Evolutionary conservation across 2,888 invertebrate species (phyloP), one percentile per base, ranked within the genome.

Genomic region (Cryptocephalus primarius): DNA sequence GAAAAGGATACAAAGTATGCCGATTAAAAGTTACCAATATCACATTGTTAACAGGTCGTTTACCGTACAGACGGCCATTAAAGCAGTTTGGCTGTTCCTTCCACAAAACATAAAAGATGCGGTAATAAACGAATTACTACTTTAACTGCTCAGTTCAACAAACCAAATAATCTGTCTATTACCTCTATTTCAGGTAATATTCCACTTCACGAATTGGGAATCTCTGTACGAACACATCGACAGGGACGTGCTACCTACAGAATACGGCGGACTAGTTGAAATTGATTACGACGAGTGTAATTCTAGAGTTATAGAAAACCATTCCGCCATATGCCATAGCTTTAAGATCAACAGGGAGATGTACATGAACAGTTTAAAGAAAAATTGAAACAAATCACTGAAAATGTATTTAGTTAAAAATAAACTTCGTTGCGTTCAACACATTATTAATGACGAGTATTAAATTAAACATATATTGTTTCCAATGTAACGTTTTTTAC

Each of bases 221-320:
- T 72, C 75, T 8, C 62, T 78, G 1, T 75, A 78, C 52, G 60
- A 70, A 45, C 69, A 73, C 58, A 66, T 78, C 10, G 65, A 69
- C 39, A 73, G 73, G 8, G 67, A 70, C 36, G 66, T 66, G 51
- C 61, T 78, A 49, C 77, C 78, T 9, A 66, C 68, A 54, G 71
- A 68, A 52, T 85, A 84, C 57, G 83, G 83, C 0, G 85, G 85
- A 1, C 66, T 64, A 1, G 53, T 54, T 12, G 49, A 53, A 12
- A 52, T 62, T 39, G 58, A 60, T 43, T 60, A 57, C 33, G 45
- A 56, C 2, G 49, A 58, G 41, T 48, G 57, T 40, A 59, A 59
- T 33, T 48, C 54, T 32, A 43, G 55, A 32, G 46, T 67, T 13
- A 53, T 59, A 22, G 56, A 58, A 8, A 54, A 59, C 47, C 55